Conservation (phyloP, 2,888 invertebrate genomes). For the Teinopalpus imperialis region DNA sequence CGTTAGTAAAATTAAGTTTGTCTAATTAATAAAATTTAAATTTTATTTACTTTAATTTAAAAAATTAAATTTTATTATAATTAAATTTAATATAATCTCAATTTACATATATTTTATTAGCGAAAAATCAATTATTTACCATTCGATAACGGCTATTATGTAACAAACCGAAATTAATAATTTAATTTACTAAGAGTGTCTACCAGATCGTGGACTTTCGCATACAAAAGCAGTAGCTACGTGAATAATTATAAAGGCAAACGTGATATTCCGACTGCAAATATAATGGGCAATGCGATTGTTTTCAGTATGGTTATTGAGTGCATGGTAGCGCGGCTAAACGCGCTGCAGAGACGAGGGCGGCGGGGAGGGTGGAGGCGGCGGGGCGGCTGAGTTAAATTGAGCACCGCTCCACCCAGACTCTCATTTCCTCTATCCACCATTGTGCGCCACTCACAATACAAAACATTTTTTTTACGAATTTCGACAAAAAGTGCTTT, state of each 20-base stretch:
- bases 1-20: no score
- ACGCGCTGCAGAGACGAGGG: conserved; percentile 21
- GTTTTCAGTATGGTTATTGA: conserved; percentile 51
- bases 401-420: conserved; percentile 79
- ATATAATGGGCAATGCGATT: conserved; percentile 35
- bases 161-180: no score
- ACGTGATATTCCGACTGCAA: conserved; percentile 23
- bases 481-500: conserved; percentile 79
- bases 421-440: conserved; percentile 78
- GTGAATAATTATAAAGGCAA: conserved; percentile 19
- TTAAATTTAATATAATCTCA: no score
- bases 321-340: conserved; percentile 39
- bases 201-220: neutral
- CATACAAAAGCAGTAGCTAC: conserved; percentile 4
- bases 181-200: conserved; percentile 6
- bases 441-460: conserved; percentile 78
- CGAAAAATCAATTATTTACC: no score
- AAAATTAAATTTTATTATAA: no score
- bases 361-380: conserved; percentile 27
- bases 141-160: no score
- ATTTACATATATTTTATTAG: no score
- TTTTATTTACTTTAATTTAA: no score
- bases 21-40: no score
- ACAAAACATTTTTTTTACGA: conserved; percentile 79
- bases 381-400: conserved; percentile 51